Conservation (phyloP, 2,797 vertebrate species). For the Setipinna tenuifilis region DNA sequence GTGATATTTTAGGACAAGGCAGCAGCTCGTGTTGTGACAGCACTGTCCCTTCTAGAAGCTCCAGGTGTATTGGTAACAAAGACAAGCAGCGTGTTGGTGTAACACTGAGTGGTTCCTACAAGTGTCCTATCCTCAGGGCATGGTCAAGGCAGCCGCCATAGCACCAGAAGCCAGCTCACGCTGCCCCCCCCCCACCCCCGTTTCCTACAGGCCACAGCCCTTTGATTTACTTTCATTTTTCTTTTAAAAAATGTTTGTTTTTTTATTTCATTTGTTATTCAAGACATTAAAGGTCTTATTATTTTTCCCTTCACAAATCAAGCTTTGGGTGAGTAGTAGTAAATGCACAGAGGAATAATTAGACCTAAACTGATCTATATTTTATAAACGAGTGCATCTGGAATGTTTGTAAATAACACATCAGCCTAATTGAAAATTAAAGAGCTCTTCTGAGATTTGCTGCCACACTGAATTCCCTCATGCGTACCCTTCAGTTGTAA, state of each 20-base stretch:
- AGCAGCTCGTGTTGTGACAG: slow-evolving; percentile 63
- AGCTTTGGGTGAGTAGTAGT: not conserved
- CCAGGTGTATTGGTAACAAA: slow-evolving; percentile 69
- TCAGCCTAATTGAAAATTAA: slow-evolving; percentile 23
- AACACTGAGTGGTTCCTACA: slow-evolving; percentile 54
- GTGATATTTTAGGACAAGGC: slow-evolving; percentile 50
- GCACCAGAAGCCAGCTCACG: not conserved
- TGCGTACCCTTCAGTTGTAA: slow-evolving; percentile 15
- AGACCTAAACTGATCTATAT: not conserved
- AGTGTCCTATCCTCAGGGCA: slow-evolving; percentile 19
- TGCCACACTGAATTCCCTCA: not conserved
- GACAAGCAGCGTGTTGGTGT: slow-evolving; percentile 67
- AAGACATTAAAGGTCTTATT: too few species aligned
- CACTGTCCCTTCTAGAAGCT: slow-evolving; percentile 65
- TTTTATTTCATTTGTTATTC: not conserved
- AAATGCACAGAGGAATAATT: not conserved
- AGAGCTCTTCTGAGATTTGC: not conserved
- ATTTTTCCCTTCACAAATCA: not conserved
- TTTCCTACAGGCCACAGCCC: not conserved
- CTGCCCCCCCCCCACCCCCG: not conserved
- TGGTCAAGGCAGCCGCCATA: not conserved
- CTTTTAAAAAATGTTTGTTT: not conserved
- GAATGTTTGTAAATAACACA: slow-evolving; percentile 16
- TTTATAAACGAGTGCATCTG: not conserved
- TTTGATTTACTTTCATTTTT: not conserved